Percentiles rank a stretch among this genome's conserved stretches.
phyloP scores from a whole-genome alignment of 2,113 vertebrate genomes.

The Corythaeola cristata region DNA sequence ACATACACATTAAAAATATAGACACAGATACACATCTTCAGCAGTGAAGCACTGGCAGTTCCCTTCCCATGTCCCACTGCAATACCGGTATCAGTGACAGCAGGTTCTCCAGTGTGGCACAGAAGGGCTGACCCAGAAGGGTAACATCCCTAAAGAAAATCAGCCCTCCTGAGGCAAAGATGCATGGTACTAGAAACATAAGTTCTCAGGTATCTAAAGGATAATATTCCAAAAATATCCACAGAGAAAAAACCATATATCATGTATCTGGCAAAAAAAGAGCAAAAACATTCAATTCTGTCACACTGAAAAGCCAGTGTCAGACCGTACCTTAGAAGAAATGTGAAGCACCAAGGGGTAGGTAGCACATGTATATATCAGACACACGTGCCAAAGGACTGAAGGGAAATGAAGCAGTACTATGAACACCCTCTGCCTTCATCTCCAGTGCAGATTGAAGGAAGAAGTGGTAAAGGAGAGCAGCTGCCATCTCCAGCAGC shows the following conservation, averaged over 20 bases:
- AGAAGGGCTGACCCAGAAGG: not conserved
- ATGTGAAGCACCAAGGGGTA: not conserved
- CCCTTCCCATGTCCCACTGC: not conserved
- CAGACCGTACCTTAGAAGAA: not conserved
- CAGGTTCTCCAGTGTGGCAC: not conserved
- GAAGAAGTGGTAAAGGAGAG: not conserved
- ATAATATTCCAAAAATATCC: not conserved
- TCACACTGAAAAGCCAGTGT: not conserved
- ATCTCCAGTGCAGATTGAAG: not conserved
- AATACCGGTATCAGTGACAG: not conserved
- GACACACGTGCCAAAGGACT: rapidly evolving
- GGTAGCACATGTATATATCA: rapidly evolving
- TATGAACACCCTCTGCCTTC: not conserved
- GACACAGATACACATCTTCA: not conserved
- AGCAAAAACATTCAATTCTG: not conserved
- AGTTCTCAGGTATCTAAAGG: not conserved
- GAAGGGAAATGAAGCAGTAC: not conserved
- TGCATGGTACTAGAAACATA: not conserved
- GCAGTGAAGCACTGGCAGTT: not conserved
- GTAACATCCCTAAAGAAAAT: not conserved
- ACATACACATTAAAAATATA: not conserved
- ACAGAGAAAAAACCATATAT: not conserved
- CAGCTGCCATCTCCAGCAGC: not conserved
- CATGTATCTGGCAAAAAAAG: not conserved
- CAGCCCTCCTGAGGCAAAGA: not conserved